Base-by-base conservation (phyloP, 2,113 vertebrate genomes). In the Strix aluco region DNA sequence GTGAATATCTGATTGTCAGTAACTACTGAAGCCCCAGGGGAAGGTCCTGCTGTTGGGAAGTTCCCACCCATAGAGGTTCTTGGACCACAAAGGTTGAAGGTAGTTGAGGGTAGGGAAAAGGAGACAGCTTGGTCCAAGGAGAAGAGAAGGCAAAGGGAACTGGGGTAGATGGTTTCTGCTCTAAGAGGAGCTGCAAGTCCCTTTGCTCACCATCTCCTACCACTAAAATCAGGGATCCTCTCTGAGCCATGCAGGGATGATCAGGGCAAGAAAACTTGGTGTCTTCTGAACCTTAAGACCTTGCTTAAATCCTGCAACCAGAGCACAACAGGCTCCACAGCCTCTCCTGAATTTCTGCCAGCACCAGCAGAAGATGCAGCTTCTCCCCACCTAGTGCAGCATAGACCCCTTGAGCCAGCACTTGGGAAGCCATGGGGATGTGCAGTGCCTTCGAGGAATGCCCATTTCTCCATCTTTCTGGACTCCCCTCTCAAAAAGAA, bases 371-470 rank as follows among this genome's bases (percentile, higher is more conserved):
- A 30, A 81, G 25, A 22, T 25, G 27, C 51, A 71, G n/a, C 47
- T 81, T 46, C 62, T 57, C 26, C 79, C 29, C 4, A 4, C 20
- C 18, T 9, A 29, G 27, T 15, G 57, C 62, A 61, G 21, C 40
- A 19, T 2, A 36, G 88, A 46, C 4, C 18, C 44, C 51, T 55
- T 0, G 1, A 46, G 46, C n/a, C 34, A 34, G 38, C 22, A 3
- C 26, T 19, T 25, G 26, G 57, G 20, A 66, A 70, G 25, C 40
- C 20, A 5, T 3, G 5, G 42, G 36, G 18, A 66, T 0, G 1
- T 8, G 34, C 13, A 36, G 3, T 29, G 59, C 11, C 54, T 62
- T 62, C 0, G 0, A 66, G 34, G 25, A 15, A 40, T 29, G 32
- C 15, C 46, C 30, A 11, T 54, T 65, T 57, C n/a, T 85, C 46